Conservation (phyloP, 2,113 vertebrate genomes). For the Synodontis membranacea region DNA sequence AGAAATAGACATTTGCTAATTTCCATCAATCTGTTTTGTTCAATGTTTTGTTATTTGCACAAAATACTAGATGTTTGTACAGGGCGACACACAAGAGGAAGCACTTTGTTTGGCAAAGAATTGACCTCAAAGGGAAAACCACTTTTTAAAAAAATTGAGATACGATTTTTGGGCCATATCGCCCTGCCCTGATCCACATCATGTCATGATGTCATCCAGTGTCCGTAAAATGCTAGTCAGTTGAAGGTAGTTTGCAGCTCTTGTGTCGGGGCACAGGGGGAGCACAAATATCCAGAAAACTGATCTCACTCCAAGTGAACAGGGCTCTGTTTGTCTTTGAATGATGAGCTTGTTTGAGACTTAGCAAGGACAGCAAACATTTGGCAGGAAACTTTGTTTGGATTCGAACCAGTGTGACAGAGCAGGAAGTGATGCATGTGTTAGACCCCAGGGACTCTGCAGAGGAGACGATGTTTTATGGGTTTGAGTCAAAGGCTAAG, state of each 20-base stretch:
- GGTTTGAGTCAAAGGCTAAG: slow-evolving; percentile 19
- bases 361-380: slow-evolving; percentile 9
- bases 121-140: too few relatives aligned
- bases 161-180: too few relatives aligned
- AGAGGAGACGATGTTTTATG: slow-evolving; percentile 25
- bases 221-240: background rate
- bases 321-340: slow-evolving; percentile 2
- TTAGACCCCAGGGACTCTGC: background rate
- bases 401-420: background rate
- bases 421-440: background rate
- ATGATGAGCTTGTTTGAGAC: slow-evolving; percentile 9
- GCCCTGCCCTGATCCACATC: too few relatives aligned
- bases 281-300: background rate
- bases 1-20: too few relatives aligned
- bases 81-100: too few relatives aligned
- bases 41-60: too few relatives aligned
- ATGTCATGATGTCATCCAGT: background rate
- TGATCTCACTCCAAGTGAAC: background rate
- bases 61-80: too few relatives aligned
- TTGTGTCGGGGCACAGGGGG: background rate
- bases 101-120: too few relatives aligned
- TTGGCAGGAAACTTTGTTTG: slow-evolving; percentile 20
- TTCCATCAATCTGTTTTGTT: too few relatives aligned
- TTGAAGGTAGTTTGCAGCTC: background rate
- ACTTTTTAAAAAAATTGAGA: too few relatives aligned